phyloP scores from a whole-genome alignment of 92 coral and sea anemone genomes.

The Galaxea fascicularis region DNA sequence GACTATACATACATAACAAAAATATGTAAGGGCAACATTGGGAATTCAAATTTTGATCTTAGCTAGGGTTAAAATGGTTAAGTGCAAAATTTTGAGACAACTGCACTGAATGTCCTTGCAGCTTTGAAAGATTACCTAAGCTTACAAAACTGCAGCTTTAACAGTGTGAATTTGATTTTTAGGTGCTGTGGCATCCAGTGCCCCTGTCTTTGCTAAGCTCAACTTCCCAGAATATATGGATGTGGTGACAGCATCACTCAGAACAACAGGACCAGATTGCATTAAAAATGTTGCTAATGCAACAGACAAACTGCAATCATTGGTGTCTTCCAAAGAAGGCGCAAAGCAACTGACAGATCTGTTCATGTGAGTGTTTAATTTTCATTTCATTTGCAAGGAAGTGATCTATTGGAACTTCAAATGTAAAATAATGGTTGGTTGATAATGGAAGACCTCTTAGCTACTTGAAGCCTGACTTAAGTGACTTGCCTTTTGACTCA shows the following conservation, averaged over 20 bases:
- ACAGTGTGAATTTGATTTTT: neutral
- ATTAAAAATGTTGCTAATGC: conserved; percentile 85
- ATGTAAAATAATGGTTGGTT: neutral
- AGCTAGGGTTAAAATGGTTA: too few relatives aligned
- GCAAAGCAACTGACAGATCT: conserved; percentile 68
- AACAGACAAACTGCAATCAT: conserved; percentile 69
- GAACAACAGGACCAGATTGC: conserved; percentile 89
- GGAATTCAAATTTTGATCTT: too few relatives aligned
- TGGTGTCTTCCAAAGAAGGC: conserved; percentile 79
- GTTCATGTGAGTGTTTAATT: conserved; percentile 68
- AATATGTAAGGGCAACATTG: too few relatives aligned
- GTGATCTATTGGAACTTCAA: neutral
- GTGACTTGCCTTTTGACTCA: too few relatives aligned
- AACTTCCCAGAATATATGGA: conserved; percentile 91
- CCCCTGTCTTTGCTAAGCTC: conserved; percentile 88
- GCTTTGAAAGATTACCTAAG: too few relatives aligned
- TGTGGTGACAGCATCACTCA: conserved; percentile 91
- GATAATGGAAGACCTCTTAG: too few relatives aligned
- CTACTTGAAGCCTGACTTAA: too few relatives aligned
- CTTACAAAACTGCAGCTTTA: too few relatives aligned
- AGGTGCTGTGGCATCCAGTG: conserved; percentile 99
- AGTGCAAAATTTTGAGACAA: too few relatives aligned
- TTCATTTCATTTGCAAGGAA: neutral
- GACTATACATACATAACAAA: too few relatives aligned
- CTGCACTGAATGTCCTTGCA: too few relatives aligned